phyloP scores from a whole-genome alignment of 2,888 invertebrate species.

The Homarus gammarus region DNA sequence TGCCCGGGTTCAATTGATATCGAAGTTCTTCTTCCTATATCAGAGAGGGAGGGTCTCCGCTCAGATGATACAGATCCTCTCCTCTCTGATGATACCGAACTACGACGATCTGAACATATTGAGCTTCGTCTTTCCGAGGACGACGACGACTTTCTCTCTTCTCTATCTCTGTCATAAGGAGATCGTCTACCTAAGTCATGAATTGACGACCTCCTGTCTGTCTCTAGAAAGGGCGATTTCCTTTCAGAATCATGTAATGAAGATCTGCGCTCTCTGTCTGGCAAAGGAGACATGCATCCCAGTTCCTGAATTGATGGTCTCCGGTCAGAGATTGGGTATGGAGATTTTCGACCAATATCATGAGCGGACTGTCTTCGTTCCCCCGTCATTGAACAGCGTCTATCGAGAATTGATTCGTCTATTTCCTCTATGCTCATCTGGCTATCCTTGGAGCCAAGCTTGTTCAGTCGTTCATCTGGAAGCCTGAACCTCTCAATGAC shows the following conservation, averaged over 20 bases:
- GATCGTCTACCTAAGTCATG: constrained; percentile 73
- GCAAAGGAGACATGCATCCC: constrained; percentile 53
- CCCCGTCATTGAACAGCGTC: constrained; percentile 57
- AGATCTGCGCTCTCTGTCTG: constrained; percentile 66
- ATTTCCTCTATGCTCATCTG: constrained; percentile 76
- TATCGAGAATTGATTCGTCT: constrained; percentile 72
- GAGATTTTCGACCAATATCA: constrained; percentile 64
- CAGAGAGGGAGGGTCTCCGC: constrained; percentile 72
- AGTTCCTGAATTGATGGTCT: constrained; percentile 57
- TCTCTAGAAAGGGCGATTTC: constrained; percentile 70
- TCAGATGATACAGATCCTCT: constrained; percentile 72
- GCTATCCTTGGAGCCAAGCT: constrained; percentile 75
- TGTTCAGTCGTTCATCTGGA: constrained; percentile 73
- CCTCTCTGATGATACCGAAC: constrained; percentile 70
- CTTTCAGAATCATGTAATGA: constrained; percentile 73
- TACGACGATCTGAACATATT: constrained; percentile 69
- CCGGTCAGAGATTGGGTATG: constrained; percentile 54
- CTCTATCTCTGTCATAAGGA: constrained; percentile 72
- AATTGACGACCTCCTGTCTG: constrained; percentile 66
- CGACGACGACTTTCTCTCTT: constrained; percentile 68
- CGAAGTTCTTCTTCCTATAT: constrained; percentile 73
- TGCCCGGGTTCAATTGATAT: constrained; percentile 73
- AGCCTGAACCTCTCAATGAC: constrained; percentile 71
- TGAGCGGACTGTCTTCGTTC: constrained; percentile 67
- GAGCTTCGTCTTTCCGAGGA: constrained; percentile 73